Evolutionary conservation across 2,888 invertebrate genomes (phyloP).

Genomic region (Trachelus iudaicus): DNA sequence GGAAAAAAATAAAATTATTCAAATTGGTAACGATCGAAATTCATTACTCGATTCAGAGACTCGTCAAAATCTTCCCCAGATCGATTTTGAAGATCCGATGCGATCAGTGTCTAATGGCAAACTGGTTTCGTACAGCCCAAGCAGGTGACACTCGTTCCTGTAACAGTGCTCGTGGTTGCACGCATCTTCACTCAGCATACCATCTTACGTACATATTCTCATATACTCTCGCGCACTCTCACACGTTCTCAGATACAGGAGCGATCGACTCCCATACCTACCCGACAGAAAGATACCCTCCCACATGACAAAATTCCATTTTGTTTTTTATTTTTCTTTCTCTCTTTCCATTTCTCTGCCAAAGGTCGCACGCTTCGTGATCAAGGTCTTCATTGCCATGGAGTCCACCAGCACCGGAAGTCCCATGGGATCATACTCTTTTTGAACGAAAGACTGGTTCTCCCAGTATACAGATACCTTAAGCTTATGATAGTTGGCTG

Average conservation of each 20-base stretch:
- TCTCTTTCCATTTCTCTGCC: background rate
- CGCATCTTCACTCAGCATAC: background rate
- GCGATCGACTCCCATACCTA: background rate
- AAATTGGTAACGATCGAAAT: background rate
- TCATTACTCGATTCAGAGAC: background rate
- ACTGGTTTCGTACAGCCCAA: conserved; percentile 2
- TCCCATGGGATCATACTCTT: background rate
- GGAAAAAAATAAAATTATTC: background rate
- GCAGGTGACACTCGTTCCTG: conserved; percentile 1
- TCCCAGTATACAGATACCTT: background rate
- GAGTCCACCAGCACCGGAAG: background rate
- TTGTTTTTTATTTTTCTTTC: background rate
- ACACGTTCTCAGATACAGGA: background rate
- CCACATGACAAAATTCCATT: background rate
- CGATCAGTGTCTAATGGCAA: conserved; percentile 6
- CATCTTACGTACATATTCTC: background rate
- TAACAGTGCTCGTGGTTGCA: background rate
- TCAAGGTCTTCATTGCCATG: background rate
- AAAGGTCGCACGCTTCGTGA: background rate
- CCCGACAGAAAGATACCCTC: background rate
- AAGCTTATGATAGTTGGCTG: background rate
- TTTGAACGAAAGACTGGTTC: background rate
- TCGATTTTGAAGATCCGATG: conserved; percentile 1
- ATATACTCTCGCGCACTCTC: background rate
- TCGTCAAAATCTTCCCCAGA: background rate